Conservation (phyloP, 2,888 invertebrate species). For the Eupithecia inturbata region DNA sequence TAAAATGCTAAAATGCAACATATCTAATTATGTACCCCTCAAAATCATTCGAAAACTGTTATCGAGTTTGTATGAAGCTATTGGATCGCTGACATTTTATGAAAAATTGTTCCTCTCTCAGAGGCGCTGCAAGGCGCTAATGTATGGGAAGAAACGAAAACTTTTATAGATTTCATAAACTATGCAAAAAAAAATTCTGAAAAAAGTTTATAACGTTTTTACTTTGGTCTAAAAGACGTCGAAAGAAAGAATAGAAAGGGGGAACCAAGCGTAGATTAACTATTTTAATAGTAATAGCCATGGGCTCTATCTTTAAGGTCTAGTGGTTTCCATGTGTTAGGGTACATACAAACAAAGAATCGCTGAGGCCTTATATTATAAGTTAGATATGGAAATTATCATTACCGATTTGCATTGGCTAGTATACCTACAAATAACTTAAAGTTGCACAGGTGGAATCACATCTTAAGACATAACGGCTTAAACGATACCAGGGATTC, state of each 20-base stretch:
- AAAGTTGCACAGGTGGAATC: conserved; percentile 5
- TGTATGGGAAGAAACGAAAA: background rate
- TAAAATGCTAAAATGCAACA: too few relatives aligned
- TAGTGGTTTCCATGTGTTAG: background rate
- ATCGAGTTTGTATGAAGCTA: background rate
- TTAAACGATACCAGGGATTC: conserved; percentile 42
- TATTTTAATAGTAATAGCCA: background rate
- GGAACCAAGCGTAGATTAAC: background rate
- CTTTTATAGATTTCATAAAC: background rate
- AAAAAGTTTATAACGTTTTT: background rate
- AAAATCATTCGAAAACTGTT: background rate
- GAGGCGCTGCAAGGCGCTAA: background rate
- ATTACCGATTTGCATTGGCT: background rate
- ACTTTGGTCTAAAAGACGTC: background rate
- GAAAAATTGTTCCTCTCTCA: background rate
- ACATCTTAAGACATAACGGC: conserved; percentile 30
- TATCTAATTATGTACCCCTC: too few relatives aligned
- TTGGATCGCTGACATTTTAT: background rate
- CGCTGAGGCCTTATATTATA: background rate
- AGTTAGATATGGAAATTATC: background rate
- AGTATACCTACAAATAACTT: conserved; percentile 4
- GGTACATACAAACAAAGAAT: conserved; percentile 2
- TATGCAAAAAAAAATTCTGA: background rate
- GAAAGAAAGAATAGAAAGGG: background rate
- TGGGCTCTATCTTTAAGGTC: background rate